Conservation (phyloP, 2,888 invertebrate species). For the Cyclophora albipunctata region DNA sequence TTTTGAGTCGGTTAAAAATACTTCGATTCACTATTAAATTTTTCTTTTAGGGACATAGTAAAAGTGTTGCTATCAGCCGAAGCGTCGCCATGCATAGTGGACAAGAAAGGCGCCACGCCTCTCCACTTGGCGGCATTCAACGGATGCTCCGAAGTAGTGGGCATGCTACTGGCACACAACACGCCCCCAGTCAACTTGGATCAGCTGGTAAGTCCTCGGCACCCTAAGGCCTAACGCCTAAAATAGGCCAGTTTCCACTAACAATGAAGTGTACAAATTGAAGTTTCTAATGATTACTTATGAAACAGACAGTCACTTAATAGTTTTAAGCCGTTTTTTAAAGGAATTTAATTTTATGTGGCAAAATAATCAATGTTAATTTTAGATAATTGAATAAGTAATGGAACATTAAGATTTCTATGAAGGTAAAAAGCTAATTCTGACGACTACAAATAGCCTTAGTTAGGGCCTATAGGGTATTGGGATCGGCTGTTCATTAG, state of each 20-base stretch:
- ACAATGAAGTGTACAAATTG: conserved; percentile 1
- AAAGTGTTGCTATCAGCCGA: conserved; percentile 87
- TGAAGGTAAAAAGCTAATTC: no score
- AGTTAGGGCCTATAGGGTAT: no score
- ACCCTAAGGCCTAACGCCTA: not conserved
- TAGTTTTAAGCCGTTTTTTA: not conserved
- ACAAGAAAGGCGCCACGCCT: conserved; percentile 93
- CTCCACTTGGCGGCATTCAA: conserved; percentile 96
- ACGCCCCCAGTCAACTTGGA: conserved; percentile 90
- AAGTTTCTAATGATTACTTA: conserved; percentile 11
- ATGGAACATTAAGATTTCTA: no score
- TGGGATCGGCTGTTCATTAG: no score
- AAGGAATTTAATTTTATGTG: no score
- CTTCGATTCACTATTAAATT: not conserved
- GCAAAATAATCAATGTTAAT: no score
- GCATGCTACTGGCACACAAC: conserved; percentile 86
- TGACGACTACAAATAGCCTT: no score
- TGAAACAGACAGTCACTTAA: conserved; percentile 6
- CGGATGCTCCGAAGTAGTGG: conserved; percentile 91
- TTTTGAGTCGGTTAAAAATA: no score
- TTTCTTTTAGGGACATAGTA: conserved; percentile 84
- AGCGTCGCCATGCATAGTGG: conserved; percentile 91
- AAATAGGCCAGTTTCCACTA: no score
- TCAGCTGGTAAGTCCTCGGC: conserved; percentile 79
- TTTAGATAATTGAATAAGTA: no score